Base-by-base conservation (phyloP, 2,888 invertebrate genomes). In the Epistrophe eligans region DNA sequence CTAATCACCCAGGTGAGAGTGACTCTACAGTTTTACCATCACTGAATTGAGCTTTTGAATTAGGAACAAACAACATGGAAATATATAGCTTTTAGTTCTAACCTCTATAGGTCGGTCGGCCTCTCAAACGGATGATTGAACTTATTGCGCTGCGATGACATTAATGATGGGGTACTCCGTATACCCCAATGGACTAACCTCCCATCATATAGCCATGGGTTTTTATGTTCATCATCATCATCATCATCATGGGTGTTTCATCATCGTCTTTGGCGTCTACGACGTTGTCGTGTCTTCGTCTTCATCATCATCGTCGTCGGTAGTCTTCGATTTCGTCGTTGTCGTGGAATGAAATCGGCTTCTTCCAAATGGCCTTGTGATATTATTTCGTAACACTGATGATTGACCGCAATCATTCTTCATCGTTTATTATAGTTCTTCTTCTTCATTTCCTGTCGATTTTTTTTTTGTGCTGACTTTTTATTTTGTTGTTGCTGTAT, bases 341-440 rank as follows among this genome's bases (percentile, higher is more conserved):
- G 64, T 57, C 55, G 43, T 71, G 79, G 64, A 73, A 74, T 60
- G 10, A 45, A 80, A 79, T 84, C 60, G 66, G 73, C 79, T 67
- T 84, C 79, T 67, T 84, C 72, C 58, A 70, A 70, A 81, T 77
- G 85, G 81, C 85, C 85, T 85, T 85, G 85, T 74, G 73, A 81
- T 81, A 70, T 85, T 81, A 70, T 85, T 81, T 85, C 77, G 77
- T 85, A 85, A 85, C 73, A n/a, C 32, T 50, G 60, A 35, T 57
- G 73, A 77, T 85, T 81, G 81, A 81, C 81, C 80, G 77, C 77
- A 80, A 80, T 81, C 85, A 70, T 80, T 84, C 77, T 79, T 79
- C 80, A 76, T 79, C 70, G 70, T 70, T 70, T 70, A 70, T 84
- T 84, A 71, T 72, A 32, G 28, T 70, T 45, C 55, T 70, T 76